Evolutionary conservation across 2,797 vertebrate species (phyloP), one percentile per base, ranked within the genome.

Genomic region (Pampus argenteus): DNA sequence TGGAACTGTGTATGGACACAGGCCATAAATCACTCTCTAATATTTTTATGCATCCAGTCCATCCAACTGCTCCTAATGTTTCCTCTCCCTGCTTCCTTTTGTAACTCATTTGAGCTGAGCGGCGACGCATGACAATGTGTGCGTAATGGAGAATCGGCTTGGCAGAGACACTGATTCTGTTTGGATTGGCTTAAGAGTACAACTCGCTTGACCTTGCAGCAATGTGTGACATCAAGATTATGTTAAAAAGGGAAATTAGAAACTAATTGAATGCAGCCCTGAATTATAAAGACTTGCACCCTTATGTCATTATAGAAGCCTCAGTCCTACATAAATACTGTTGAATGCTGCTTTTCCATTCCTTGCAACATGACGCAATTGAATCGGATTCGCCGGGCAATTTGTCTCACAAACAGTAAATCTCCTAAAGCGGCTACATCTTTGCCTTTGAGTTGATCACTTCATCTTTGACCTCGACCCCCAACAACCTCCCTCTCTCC

Each of bases 11-110:
- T 80, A 85, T 91, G 74, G 84, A 82, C 85, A 82, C 11, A 50
- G 76, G 55, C 86, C 87, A 93, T 93, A 90, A 91, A 94, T 94
- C 89, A 90, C 78, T 67, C 68, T 71, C 71, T 85, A 84, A 90
- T 86, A 87, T 92, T 89, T 89, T 86, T 84, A 85, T 89, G 79
- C 88, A 71, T 85, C 76, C 71, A 76, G 76, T 82, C 83, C 81
- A 65, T 91, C 70, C 84, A 71, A 64, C 86, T 85, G 84, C 84
- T 60, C 71, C 88, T 89, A 90, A 93, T 87, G 80, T 74, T 83
- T 86, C 80, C 71, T 75, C 76, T 81, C 70, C 52, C 71, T 71
- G 71, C 71, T 83, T 86, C 74, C 86, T 86, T 86, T 85, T 91
- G 81, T 71, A 84, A 79, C 81, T 89, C 85, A 88, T 87, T 88